Base-by-base conservation (phyloP, 30 jellyfish, hydroid and myxozoan genomes). In the Pseudorhiza aurosa region DNA sequence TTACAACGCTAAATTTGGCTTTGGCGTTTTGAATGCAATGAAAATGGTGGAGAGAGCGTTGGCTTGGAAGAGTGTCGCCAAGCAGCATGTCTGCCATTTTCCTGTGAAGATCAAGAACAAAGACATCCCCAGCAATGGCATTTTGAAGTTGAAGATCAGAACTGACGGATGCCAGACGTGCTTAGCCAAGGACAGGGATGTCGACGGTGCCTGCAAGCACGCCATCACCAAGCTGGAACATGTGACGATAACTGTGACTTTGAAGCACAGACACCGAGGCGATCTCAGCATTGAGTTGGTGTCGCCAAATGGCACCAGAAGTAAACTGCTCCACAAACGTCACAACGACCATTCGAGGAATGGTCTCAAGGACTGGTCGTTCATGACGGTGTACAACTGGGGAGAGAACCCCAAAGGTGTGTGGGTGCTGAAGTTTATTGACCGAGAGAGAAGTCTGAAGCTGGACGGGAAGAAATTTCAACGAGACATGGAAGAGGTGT, bases 381-480 rank as follows among this genome's bases (percentile, higher is more conserved):
- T 87, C 51, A 95, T 95, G 99, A 95, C 99, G 25, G 94, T 95
- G 8, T 87, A 47, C 62, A 95, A 95, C 85, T 95, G 99, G 99
- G 96, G 97, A 12, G 99, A 95, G 47, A 83, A 88, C 39, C 99
- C 99, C 33, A 87, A 87, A 26, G 99, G 99, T 3, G 87, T 95
- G 0, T 95, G 99, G 99, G 87, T 75, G 31, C 35, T 95, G 87
- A 29, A 70, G 43, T 87, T 94, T 85, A 87, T 19, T 17, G 99
- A 94, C 63, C 42, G 87, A 12, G 87, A 64, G 43, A 47, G 32
- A 19, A 33, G 26, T 2, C 47, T 32, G 18, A 27, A 64, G 21
- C 56, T 36, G 28, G 59, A 15, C 5, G 21, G 40, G 25, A 78
- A 49, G 19, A 43, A 72, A 29, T 65, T 19, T 24, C 87, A 82